Evolutionary conservation across 2,797 vertebrate species (phyloP), one percentile per base, ranked within the genome.

Genomic region (Silurus lanzhouensis): DNA sequence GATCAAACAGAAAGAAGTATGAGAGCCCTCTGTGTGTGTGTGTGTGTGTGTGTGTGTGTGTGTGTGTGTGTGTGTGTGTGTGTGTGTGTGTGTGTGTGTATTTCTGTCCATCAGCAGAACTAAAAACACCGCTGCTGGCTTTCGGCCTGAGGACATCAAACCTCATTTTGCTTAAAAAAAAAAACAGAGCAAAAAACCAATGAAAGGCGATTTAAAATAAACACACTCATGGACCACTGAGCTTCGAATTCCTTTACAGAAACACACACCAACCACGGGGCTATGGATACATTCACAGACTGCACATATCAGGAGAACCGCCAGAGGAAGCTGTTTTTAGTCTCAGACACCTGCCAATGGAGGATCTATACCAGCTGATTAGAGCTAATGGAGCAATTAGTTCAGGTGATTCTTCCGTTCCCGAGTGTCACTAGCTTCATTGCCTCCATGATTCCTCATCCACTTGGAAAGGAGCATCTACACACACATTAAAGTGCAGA

Each of bases 321-420:
- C 66, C 14, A 48, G 58, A 22, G 22, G 52, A 67, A 70, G 31
- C 44, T 31, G 14, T 64, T 61, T 57, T 60, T 70, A 15, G 60
- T 82, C 27, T 85, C 48, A 87, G 81, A 85, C 72, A 67, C 22
- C 61, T 22, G 5, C 25, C 70, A 83, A 46, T 58, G 5, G n/a
- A 66, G 19, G 63, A 63, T 55, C 31, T 38, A 68, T 31, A 25
- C 19, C 6, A 60, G 52, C 77, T 87, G 74, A 83, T 87, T 74
- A 74, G 67, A 12, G 14, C 67, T 86, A 83, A 87, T 85, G 83
- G 66, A 82, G 81, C 86, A 87, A 87, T 76, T 66, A 82, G 71
- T 78, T 84, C 76, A 78, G 44, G 81, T 87, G 22, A 85, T 87
- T 46, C 85, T 82, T 70, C 48, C 61, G 80, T 84, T 88, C 38